Evolutionary conservation across 2,113 vertebrate genomes (phyloP), one percentile per base, ranked within the genome.

Genomic region (Gasterosteus nipponicus): DNA sequence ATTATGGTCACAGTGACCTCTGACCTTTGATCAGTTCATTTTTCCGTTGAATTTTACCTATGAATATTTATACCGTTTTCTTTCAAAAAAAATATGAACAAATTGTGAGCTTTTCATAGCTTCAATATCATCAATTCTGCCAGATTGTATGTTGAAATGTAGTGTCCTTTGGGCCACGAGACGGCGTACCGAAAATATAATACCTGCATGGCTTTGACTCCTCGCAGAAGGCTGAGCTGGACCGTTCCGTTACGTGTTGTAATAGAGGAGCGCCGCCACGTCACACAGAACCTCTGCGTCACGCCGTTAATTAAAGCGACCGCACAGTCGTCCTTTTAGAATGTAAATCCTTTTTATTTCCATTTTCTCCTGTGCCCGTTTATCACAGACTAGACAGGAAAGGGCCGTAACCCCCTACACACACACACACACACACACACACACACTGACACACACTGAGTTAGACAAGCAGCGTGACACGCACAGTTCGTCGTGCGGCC

Each of bases 401-500:
- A 7, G 47, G 18, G n/a, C 47, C 18, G n/a, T 51, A 51, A 9
- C 9, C 49, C 9, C n/a, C n/a, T 19, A 51, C 51, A 1, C n/a
- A 11, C 46, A 7, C 46, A 47, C 46, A 47, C 46, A 16, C 46
- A 47, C 46, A 47, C 15, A 47, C 51, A 54, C n/a, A 54, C 51
- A 54, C 51, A 54, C 10, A 6, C 38, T 7, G 49, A 60, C 71
- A 78, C 71, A 26, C 7, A 14, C 69, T 69, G 69, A 66, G 49
- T 35, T 10, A 33, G 61, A 62, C 3, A 2, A 31, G 57, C 87
- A 42, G 73, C 26, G 44, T 87, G 84, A 88, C 80, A 70, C 89
- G n/a, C n/a, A n/a, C n/a, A n/a, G n/a, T n/a, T n/a, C n/a, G 68
- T 79, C 58, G 39, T 3, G 12, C 49, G 53, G 74, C 2, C 33